phyloP scores from a whole-genome alignment of 2,797 vertebrate genomes.

The Xiphorhynchus erythropygius region DNA sequence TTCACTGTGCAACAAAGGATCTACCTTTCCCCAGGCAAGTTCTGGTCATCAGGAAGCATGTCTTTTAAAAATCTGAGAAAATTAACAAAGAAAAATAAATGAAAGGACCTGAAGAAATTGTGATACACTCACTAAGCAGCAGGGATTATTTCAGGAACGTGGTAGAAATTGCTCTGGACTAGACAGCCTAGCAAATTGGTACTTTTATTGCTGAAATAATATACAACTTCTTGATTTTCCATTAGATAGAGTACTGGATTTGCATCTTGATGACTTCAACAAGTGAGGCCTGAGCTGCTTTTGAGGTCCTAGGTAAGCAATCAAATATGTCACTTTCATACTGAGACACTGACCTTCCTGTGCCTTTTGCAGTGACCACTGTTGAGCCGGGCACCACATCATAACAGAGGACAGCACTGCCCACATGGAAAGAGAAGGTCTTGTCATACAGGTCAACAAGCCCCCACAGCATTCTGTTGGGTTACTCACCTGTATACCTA shows the following conservation, averaged over 20 bases:
- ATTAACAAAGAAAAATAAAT: background rate
- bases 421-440: background rate
- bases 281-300: background rate
- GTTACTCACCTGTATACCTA: background rate
- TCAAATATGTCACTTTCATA: background rate
- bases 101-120: background rate
- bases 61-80: background rate
- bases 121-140: background rate
- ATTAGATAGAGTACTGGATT: background rate
- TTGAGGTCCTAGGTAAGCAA: background rate
- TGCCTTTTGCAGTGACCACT: background rate
- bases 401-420: background rate
- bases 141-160: background rate
- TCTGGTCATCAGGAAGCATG: background rate
- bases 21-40: background rate
- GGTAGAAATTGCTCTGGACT: background rate
- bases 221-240: background rate
- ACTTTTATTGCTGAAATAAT: background rate
- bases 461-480: fast-evolving
- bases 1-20: background rate
- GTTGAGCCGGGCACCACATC: background rate
- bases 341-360: background rate
- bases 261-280: background rate
- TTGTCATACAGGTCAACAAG: background rate
- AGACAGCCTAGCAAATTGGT: background rate